Percentiles rank a stretch among this genome's conserved stretches.
phyloP scores from a whole-genome alignment of 2,888 invertebrate genomes.

The Kryphioiulus occultus region DNA sequence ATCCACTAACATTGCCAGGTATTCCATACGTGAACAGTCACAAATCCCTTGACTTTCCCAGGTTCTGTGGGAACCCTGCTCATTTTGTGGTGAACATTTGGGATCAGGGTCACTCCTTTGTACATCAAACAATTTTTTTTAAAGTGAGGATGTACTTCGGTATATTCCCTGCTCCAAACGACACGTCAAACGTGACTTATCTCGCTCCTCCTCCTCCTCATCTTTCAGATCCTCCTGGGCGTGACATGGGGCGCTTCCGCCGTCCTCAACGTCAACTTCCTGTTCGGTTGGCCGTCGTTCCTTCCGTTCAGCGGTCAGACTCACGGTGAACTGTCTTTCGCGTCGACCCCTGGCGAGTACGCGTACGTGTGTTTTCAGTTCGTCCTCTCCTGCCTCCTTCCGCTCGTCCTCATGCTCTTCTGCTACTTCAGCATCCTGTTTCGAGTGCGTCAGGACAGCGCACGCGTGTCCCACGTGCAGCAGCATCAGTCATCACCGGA shows the following conservation, averaged over 20 bases:
- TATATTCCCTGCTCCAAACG: too few species aligned
- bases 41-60: too few species aligned
- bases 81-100: too few species aligned
- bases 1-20: too few species aligned
- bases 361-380: slow-evolving; percentile 54
- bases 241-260: slow-evolving; percentile 56
- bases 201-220: neutral
- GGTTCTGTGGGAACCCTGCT: too few species aligned
- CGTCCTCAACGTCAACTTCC: slow-evolving; percentile 52
- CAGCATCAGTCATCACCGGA: neutral
- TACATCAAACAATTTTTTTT: too few species aligned
- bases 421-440: slow-evolving; percentile 57
- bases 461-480: slow-evolving; percentile 54
- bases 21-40: too few species aligned
- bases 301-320: slow-evolving; percentile 55
- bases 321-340: slow-evolving; percentile 54
- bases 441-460: slow-evolving; percentile 56
- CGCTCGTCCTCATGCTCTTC: slow-evolving; percentile 57
- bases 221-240: neutral
- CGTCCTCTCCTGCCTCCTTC: slow-evolving; percentile 57
- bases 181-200: too few species aligned
- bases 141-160: too few species aligned
- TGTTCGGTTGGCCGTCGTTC: slow-evolving; percentile 50
- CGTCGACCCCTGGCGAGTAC: slow-evolving; percentile 50
- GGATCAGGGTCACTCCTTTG: too few species aligned